Evolutionary conservation across 2,888 invertebrate species (phyloP).

Genomic region (Heteromurus nitidus): DNA sequence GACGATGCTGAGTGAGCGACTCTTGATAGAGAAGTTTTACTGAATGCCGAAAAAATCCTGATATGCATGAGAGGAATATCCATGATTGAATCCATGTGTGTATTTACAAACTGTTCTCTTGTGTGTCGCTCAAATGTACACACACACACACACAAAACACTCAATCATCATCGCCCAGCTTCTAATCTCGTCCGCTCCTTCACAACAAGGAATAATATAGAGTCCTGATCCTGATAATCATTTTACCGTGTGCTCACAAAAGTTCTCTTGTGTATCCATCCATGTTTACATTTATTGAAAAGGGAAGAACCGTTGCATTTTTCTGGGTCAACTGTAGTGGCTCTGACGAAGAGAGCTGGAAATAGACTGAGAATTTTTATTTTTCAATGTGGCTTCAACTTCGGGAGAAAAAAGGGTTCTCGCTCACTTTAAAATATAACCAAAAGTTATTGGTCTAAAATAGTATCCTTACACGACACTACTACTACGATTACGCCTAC

Average conservation of each 20-base stretch:
- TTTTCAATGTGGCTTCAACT: constrained; percentile 22
- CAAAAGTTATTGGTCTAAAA: too few species aligned
- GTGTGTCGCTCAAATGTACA: too few species aligned
- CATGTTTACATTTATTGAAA: constrained; percentile 16
- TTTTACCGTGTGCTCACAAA: background rate
- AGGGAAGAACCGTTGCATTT: constrained; percentile 57
- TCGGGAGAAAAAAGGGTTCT: constrained; percentile 52
- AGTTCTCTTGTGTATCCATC: background rate
- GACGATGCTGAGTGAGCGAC: too few species aligned
- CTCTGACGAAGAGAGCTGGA: constrained; percentile 21
- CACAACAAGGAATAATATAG: constrained; percentile 16
- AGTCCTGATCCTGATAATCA: too few species aligned
- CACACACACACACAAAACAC: too few species aligned
- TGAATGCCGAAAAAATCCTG: background rate
- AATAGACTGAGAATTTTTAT: constrained; percentile 30
- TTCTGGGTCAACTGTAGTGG: constrained; percentile 56
- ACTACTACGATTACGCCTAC: too few species aligned
- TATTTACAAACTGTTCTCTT: constrained; percentile 22
- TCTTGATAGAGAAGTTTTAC: background rate
- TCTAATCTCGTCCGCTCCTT: constrained; percentile 40
- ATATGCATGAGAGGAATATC: too few species aligned
- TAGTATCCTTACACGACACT: too few species aligned
- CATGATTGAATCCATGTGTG: too few species aligned
- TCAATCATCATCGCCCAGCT: constrained; percentile 18
- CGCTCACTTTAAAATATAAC: too few species aligned